These are phyloP conservation scores for Tympanoctomys barrerae DNA, from an alignment of 2,797 vertebrate species.

Conservation along the genomic window DNA sequence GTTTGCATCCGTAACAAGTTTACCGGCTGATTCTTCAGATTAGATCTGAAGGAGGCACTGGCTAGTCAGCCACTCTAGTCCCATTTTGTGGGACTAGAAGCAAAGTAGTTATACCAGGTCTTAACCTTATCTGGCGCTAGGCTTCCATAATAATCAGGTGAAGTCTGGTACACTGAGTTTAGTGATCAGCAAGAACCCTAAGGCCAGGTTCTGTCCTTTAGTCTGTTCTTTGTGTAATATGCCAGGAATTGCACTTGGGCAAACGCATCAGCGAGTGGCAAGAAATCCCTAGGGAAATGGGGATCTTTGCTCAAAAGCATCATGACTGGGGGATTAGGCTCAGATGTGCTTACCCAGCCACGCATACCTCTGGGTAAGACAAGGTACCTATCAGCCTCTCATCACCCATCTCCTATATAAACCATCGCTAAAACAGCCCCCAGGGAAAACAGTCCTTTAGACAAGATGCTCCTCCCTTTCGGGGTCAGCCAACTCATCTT, in stretches of 20 bases:
- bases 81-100: neutral
- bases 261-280: neutral
- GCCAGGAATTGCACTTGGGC: neutral
- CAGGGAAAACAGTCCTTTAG: neutral
- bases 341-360: neutral
- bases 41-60: neutral
- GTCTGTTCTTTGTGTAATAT: neutral
- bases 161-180: neutral
- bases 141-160: neutral
- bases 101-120: neutral
- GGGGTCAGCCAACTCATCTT: too few species aligned
- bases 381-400: neutral
- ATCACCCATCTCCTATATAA: neutral
- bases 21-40: neutral
- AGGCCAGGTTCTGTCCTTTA: neutral
- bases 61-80: neutral
- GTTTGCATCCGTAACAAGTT: neutral
- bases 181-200: neutral
- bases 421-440: too few species aligned
- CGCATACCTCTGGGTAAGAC: neutral
- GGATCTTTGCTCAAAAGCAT: neutral
- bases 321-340: neutral
- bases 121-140: neutral
- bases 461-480: neutral
- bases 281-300: neutral